Conservation (phyloP, 1,140 invertebrate genomes). For the Diabrotica undecimpunctata region DNA sequence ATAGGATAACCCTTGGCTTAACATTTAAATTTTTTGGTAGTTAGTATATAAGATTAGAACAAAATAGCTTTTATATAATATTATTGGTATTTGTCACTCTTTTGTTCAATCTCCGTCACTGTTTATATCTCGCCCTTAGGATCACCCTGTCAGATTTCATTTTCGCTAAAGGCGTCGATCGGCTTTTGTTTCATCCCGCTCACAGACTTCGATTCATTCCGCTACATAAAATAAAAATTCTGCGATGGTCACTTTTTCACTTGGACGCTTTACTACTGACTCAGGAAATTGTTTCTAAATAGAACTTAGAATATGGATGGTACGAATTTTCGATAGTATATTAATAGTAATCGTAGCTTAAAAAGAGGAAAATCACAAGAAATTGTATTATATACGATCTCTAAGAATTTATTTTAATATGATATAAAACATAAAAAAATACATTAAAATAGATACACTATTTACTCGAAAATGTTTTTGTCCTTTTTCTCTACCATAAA, state of each 20-base stretch:
- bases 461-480: too few relatives aligned
- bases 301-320: background rate
- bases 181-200: constrained; percentile 6
- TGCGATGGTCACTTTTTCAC: constrained; percentile 16
- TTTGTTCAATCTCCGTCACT: background rate
- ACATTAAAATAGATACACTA: too few relatives aligned
- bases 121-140: background rate
- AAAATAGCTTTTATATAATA: background rate
- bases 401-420: too few relatives aligned
- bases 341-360: too few relatives aligned
- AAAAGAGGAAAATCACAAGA: too few relatives aligned
- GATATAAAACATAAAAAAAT: too few relatives aligned
- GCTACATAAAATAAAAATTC: constrained; percentile 20
- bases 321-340: background rate
- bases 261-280: constrained; percentile 4
- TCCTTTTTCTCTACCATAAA: too few relatives aligned
- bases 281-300: background rate
- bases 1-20: too few relatives aligned
- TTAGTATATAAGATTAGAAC: background rate
- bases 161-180: background rate
- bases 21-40: too few relatives aligned
- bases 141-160: background rate
- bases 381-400: too few relatives aligned
- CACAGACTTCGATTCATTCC: constrained; percentile 13
- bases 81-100: background rate